Base-by-base conservation (phyloP, 2,888 invertebrate species). In the Leptinotarsa juncta region DNA sequence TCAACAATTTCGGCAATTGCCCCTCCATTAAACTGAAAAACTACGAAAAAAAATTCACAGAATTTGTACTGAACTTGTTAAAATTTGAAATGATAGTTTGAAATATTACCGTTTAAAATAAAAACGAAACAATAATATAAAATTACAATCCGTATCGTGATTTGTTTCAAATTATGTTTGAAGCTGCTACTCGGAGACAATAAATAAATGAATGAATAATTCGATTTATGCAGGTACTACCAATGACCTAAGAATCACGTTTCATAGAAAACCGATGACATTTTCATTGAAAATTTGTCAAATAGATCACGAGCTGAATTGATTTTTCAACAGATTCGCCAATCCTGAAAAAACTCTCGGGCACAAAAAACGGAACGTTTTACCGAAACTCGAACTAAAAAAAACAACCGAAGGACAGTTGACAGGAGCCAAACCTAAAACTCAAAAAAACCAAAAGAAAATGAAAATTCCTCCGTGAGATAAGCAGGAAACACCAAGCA, bases 301-400 rank as follows among this genome's bases (percentile, higher is more conserved):
- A 51, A 57, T 12, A 20, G 20, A 23, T 12, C 10, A 7, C 12
- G 23, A 57, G 57, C 57, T 57, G 18, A 20, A 57, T 18, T 20
- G 57, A 57, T 57, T 57, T 7, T 20, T 57, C 57, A 14, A 20
- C 18, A 57, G 16, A 53, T n/a, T 18, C 53, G 53, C 48, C 42
- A n/a, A 16, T 18, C 16, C 23, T 5, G 57, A 69, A 69, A 69
- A 53, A 55, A 67, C 67, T 26, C 20, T n/a, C 16, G n/a, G 23
- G 1, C 20, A 5, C 18, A 69, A 42, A 69, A 57, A 2, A n/a
- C 53, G 18, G 7, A 51, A 53, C n/a, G 51, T 60, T 60, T 62
- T 32, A 51, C 32, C 65, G 70, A 71, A 65, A 51, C 42, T 20
- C 23, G 18, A 65, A 70, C 49, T 5, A 70, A 70, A 70, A 26